Conservation (phyloP, 2,888 invertebrate genomes). For the Omphaloscelis lunosa region DNA sequence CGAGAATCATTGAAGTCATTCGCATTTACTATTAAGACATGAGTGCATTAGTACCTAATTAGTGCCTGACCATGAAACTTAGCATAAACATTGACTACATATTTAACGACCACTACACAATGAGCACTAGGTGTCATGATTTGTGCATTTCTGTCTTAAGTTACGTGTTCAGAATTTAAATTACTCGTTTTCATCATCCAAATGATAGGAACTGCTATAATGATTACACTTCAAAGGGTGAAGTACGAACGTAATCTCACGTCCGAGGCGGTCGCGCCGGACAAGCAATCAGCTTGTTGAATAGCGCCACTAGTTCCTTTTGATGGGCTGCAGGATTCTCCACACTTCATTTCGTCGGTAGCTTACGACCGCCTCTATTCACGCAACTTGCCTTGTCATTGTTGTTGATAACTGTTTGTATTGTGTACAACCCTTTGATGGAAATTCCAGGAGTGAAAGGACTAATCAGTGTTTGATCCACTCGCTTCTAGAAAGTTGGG, state of each 20-base stretch:
- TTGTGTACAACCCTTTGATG: conserved; percentile 79
- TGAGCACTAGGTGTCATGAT: conserved; percentile 20
- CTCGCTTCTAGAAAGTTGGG: conserved; percentile 85
- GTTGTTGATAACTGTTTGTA: conserved; percentile 87
- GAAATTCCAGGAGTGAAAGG: conserved; percentile 87
- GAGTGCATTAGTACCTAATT: conserved; percentile 15
- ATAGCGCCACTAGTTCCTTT: conserved; percentile 81
- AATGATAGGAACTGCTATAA: conserved; percentile 72
- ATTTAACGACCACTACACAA: conserved; percentile 19
- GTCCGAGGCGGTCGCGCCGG: conserved; percentile 65
- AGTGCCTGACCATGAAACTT: conserved; percentile 25
- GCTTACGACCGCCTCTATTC: conserved; percentile 77
- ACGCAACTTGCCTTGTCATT: conserved; percentile 84
- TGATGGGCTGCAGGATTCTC: conserved; percentile 85
- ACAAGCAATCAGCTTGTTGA: conserved; percentile 85
- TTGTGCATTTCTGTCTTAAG: conserved; percentile 28
- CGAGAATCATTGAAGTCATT: conserved; percentile 1
- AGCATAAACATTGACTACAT: conserved; percentile 28
- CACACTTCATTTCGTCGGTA: conserved; percentile 85
- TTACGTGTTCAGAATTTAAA: conserved; percentile 66
- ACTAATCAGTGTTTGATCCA: conserved; percentile 81
- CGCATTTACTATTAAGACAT: conserved; percentile 9
- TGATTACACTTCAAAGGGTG: conserved; percentile 75
- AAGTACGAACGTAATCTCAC: conserved; percentile 73
- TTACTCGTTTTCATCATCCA: conserved; percentile 68